Evolutionary conservation across 2,888 invertebrate species (phyloP).

Genomic region (Lymantria dispar): DNA sequence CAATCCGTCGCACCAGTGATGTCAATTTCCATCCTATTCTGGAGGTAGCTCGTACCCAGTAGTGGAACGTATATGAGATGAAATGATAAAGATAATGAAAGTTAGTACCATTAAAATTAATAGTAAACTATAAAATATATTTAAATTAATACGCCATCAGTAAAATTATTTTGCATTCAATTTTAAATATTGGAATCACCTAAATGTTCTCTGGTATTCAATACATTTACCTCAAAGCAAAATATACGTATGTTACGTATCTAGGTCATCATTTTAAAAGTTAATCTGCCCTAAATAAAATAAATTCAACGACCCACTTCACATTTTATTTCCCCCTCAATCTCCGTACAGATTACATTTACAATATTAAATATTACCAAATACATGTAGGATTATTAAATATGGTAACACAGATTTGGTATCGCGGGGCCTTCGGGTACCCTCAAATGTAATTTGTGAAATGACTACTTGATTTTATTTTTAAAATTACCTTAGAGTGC

Average conservation of each 20-base stretch:
- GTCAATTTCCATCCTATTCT: no score
- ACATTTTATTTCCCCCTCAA: slow-evolving; percentile 12
- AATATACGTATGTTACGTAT: not conserved
- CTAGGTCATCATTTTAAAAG: slow-evolving; percentile 8
- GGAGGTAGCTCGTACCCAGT: no score
- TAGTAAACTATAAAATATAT: no score
- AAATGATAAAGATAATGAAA: no score
- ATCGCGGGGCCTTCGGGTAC: slow-evolving; percentile 28
- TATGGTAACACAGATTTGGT: slow-evolving; percentile 53
- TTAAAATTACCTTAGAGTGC: slow-evolving; percentile 32
- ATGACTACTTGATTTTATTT: slow-evolving; percentile 63
- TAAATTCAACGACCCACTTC: slow-evolving; percentile 4
- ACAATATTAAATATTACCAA: slow-evolving; percentile 25
- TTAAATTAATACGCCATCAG: no score
- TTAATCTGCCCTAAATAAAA: slow-evolving; percentile 4
- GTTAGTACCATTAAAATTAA: no score
- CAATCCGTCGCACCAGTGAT: no score
- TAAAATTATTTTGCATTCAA: no score
- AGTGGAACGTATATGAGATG: no score
- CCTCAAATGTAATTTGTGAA: slow-evolving; percentile 59
- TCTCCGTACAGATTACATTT: slow-evolving; percentile 9
- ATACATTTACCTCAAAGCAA: not conserved
- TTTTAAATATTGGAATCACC: no score
- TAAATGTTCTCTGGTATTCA: no score
- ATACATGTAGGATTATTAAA: slow-evolving; percentile 33